These are phyloP conservation scores for Drosophila funebris DNA, from an alignment of 1,140 invertebrate genomes.

Conservation along the genomic window DNA sequence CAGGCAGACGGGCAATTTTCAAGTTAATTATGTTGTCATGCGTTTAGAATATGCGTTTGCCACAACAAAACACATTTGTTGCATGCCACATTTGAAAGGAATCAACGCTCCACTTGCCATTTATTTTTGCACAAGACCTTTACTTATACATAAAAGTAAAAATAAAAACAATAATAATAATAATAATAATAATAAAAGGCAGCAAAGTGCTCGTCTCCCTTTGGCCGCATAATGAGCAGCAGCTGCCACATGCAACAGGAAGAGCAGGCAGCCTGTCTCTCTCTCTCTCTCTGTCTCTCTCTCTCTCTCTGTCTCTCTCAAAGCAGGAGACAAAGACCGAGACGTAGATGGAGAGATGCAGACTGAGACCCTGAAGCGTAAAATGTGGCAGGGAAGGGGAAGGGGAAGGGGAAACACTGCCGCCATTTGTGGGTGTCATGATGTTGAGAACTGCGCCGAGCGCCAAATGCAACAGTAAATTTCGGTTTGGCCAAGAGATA, in stretches of 20 bases:
- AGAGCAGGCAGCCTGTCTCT: conserved; percentile 12
- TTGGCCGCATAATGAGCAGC: conserved; percentile 65
- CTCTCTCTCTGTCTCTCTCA: neutral
- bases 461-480: conserved; percentile 74
- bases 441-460: conserved; percentile 50
- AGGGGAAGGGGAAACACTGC: conserved; percentile 35
- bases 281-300: neutral
- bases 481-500: conserved; percentile 74
- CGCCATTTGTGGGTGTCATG: conserved; percentile 80
- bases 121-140: conserved; percentile 43
- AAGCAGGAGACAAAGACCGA: neutral
- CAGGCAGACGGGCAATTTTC: conserved; percentile 32
- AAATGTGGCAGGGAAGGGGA: too few relatives aligned
- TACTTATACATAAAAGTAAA: conserved; percentile 12
- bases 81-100: conserved; percentile 10
- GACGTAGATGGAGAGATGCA: conserved; percentile 12
- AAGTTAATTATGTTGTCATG: conserved; percentile 74
- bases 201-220: conserved; percentile 37
- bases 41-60: conserved; percentile 34
- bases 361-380: too few relatives aligned
- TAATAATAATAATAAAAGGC: conserved; percentile 29
- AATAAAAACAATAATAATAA: conserved; percentile 18
- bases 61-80: conserved; percentile 37
- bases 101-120: conserved; percentile 33
- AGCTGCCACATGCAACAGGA: conserved; percentile 71